These are phyloP conservation scores for Acanthis flammea DNA, from an alignment of 2,797 vertebrate species.

Conservation along the genomic window DNA sequence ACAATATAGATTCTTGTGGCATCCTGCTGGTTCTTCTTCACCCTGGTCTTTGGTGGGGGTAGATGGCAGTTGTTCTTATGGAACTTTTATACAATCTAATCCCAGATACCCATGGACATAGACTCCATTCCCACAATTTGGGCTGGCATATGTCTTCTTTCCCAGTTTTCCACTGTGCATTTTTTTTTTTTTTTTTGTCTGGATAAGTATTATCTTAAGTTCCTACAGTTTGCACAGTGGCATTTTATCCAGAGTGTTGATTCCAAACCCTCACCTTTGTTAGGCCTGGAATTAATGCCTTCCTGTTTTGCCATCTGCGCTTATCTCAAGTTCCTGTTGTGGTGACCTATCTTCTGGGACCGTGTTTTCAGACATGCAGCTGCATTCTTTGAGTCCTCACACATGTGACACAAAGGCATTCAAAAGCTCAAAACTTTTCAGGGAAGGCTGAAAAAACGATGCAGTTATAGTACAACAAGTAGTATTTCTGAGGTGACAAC, in stretches of 20 bases:
- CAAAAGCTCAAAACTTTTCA: background rate
- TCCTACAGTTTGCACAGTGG: background rate
- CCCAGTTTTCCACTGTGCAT: background rate
- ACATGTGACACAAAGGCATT: background rate
- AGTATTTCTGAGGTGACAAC: background rate
- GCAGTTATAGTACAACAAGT: background rate
- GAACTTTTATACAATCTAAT: background rate
- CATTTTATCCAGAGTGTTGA: accelerated
- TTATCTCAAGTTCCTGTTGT: background rate
- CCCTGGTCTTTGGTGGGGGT: background rate
- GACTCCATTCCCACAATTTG: background rate
- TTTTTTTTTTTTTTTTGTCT: background rate
- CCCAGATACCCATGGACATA: background rate
- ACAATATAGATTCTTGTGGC: background rate
- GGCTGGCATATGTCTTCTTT: background rate
- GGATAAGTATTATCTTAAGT: background rate
- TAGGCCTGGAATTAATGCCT: background rate
- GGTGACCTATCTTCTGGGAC: background rate
- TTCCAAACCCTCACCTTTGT: background rate
- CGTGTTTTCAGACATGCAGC: background rate
- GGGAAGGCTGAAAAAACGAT: background rate
- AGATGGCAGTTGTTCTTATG: accelerated
- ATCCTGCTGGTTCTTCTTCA: background rate
- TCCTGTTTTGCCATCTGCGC: background rate
- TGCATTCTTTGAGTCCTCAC: background rate